Percentiles rank a stretch among this genome's conserved stretches.
These are phyloP conservation scores for Apamea crenata DNA, from an alignment of 2,888 invertebrate genomes.

Conservation along the genomic window DNA sequence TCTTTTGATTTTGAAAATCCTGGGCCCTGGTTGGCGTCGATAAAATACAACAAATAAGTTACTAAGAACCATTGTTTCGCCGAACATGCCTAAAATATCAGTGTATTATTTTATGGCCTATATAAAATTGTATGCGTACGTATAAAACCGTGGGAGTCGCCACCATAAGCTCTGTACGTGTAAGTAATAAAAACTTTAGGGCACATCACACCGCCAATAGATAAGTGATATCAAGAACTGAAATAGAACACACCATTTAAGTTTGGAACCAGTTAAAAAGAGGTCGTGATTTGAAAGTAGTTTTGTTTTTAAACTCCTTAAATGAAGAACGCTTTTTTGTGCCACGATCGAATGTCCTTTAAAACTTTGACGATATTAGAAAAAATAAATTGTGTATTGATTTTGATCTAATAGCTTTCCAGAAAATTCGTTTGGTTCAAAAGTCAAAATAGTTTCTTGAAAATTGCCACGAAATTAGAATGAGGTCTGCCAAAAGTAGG, in stretches of 20 bases:
- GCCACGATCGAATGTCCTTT: slow-evolving; percentile 12
- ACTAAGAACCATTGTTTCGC: not conserved
- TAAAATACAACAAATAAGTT: not conserved
- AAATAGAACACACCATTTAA: slow-evolving; percentile 30
- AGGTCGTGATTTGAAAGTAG: slow-evolving; percentile 14
- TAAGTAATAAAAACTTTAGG: slow-evolving; percentile 5
- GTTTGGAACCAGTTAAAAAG: slow-evolving; percentile 24
- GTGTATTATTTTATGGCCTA: not conserved
- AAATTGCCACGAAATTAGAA: slow-evolving; percentile 15
- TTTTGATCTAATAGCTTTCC: not conserved
- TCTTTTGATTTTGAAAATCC: not conserved
- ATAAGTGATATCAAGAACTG: slow-evolving; percentile 18
- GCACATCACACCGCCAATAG: not conserved
- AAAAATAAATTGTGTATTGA: not conserved
- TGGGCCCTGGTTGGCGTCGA: not conserved
- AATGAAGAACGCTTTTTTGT: slow-evolving; percentile 6
- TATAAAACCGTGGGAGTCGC: slow-evolving; percentile 7
- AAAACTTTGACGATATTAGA: not conserved
- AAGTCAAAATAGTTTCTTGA: not conserved
- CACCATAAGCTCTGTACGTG: slow-evolving; percentile 6
- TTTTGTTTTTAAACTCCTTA: slow-evolving; percentile 17
- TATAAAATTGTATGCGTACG: slow-evolving; percentile 5
- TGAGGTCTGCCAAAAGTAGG: not conserved
- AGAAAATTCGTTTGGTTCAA: not conserved
- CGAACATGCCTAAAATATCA: slow-evolving; percentile 7